A percentile compares a stretch with the other conserved stretches of the same genome.
Conservation (phyloP, 1,140 invertebrate species). For the Arctopsyche grandis region DNA sequence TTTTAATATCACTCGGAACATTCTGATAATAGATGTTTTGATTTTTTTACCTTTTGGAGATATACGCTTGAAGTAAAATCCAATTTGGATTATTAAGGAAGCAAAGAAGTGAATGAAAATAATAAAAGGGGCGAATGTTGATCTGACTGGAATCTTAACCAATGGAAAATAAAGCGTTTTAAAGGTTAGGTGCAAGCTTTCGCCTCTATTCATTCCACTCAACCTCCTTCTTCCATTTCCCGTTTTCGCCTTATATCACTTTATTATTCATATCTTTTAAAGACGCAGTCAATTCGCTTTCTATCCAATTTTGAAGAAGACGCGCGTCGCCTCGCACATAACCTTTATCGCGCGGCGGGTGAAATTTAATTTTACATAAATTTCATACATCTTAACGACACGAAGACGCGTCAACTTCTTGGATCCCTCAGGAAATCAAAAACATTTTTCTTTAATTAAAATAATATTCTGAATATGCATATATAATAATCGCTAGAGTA, state of each 20-base stretch:
- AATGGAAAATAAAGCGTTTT: too few species aligned
- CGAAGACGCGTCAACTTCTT: not conserved
- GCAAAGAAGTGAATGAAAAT: too few species aligned
- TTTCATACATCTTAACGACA: not conserved
- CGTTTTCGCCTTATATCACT: constrained; percentile 3
- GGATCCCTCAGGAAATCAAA: constrained; percentile 5
- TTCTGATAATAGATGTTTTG: too few species aligned
- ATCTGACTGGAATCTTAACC: too few species aligned
- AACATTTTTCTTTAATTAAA: constrained; percentile 1
- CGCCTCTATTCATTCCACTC: too few species aligned
- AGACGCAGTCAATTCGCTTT: constrained; percentile 43
- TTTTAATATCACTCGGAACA: too few species aligned
- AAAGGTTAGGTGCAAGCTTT: too few species aligned
- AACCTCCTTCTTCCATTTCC: too few species aligned
- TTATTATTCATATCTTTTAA: constrained; percentile 48
- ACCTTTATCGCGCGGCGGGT: not conserved
- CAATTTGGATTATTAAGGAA: too few species aligned
- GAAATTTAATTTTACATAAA: constrained; percentile 15
- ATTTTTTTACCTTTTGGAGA: too few species aligned
- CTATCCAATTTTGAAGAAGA: constrained; percentile 24
- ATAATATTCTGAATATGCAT: not conserved
- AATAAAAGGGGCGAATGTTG: too few species aligned
- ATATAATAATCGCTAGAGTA: not conserved
- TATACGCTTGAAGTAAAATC: too few species aligned
- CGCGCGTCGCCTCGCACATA: not conserved